Evolutionary conservation across 1,140 invertebrate genomes (phyloP).

Genomic region (Tachypleus tridentatus): DNA sequence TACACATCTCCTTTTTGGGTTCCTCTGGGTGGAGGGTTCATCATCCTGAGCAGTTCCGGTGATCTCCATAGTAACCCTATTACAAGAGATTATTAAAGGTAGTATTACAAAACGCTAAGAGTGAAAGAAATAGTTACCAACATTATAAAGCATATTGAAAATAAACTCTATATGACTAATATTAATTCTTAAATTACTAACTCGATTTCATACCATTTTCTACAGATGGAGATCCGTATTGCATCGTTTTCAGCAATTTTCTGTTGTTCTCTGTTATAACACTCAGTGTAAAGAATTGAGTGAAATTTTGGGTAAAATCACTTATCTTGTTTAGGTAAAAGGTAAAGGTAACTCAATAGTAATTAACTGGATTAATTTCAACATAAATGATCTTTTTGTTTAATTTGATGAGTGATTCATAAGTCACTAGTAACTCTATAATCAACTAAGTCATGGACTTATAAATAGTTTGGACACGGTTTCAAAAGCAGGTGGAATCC

Average conservation of each 20-base stretch:
- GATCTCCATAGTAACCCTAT: conserved; percentile 49
- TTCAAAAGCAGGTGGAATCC: too few species aligned
- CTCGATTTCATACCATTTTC: conserved; percentile 3
- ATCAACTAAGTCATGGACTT: too few species aligned
- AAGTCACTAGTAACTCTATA: too few species aligned
- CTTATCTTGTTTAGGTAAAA: too few species aligned
- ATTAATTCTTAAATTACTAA: conserved; percentile 3
- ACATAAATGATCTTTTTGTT: too few species aligned
- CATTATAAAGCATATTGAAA: neutral
- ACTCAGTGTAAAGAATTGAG: too few species aligned
- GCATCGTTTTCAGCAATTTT: neutral
- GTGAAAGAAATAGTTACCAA: neutral
- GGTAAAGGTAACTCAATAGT: too few species aligned
- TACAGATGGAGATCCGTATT: neutral
- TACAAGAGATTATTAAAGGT: conserved; percentile 11
- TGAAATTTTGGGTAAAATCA: too few species aligned
- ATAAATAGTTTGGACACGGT: too few species aligned
- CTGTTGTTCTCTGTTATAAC: neutral
- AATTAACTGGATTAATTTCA: too few species aligned
- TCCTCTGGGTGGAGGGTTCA: conserved; percentile 40
- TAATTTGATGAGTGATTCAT: too few species aligned
- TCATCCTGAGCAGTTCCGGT: conserved; percentile 49
- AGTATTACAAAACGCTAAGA: neutral
- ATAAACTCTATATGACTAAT: neutral
- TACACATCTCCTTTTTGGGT: conserved; percentile 61